A percentile compares a stretch with the other conserved stretches of the same genome.
phyloP scores from a whole-genome alignment of 2,888 invertebrate genomes.

The Stenolophus ochropezus region DNA sequence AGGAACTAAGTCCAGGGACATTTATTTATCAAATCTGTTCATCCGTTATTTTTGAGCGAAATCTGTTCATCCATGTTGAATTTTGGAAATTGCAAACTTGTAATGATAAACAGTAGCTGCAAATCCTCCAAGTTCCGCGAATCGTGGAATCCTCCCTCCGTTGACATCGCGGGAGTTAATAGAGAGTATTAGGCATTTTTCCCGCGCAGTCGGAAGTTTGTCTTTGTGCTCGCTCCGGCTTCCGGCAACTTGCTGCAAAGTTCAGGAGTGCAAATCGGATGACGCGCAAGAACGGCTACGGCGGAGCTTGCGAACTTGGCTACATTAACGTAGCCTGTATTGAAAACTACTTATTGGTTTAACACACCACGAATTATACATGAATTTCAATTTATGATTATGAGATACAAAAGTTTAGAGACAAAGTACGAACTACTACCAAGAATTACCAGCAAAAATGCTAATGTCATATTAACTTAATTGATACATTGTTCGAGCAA shows the following conservation, averaged over 20 bases:
- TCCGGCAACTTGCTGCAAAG: slow-evolving; percentile 18
- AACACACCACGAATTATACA: slow-evolving; percentile 62
- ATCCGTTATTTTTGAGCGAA: too few relatives aligned
- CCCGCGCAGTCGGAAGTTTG: slow-evolving; percentile 17
- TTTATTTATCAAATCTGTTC: too few relatives aligned
- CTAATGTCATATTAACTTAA: too few relatives aligned
- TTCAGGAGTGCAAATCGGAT: slow-evolving; percentile 57
- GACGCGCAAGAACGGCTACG: slow-evolving; percentile 47
- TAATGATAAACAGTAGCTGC: too few relatives aligned
- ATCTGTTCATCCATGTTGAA: too few relatives aligned
- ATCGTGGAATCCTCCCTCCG: neutral
- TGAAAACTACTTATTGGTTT: slow-evolving; percentile 69
- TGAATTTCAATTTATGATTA: neutral
- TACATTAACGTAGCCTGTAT: slow-evolving; percentile 63
- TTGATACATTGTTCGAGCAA: too few relatives aligned
- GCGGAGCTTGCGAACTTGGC: slow-evolving; percentile 40
- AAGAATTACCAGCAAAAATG: neutral
- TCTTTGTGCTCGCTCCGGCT: slow-evolving; percentile 18
- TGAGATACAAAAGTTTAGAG: neutral
- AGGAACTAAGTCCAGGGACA: too few relatives aligned
- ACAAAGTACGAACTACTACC: neutral
- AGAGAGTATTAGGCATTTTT: slow-evolving; percentile 14
- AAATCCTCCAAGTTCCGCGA: too few relatives aligned
- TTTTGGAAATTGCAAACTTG: too few relatives aligned
- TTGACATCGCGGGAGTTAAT: neutral